These are phyloP conservation scores for Drosophila malerkotliana DNA, from an alignment of 1,140 invertebrate species.

Conservation along the genomic window DNA sequence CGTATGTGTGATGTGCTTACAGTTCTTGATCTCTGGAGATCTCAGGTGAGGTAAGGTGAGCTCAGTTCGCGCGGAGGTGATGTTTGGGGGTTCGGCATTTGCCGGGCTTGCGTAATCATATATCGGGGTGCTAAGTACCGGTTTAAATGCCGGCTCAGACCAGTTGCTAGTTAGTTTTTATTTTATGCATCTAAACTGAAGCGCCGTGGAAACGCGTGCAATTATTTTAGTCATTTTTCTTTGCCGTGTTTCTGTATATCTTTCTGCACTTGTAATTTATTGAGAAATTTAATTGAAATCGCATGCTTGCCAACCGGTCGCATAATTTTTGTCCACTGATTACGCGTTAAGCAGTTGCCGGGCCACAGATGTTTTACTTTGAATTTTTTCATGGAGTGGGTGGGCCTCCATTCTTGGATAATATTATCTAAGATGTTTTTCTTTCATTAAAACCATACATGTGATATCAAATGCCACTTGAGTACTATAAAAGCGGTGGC, in stretches of 20 bases:
- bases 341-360: slow-evolving; percentile 51
- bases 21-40: slow-evolving; percentile 19
- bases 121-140: slow-evolving; percentile 67
- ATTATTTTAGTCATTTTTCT: slow-evolving; percentile 35
- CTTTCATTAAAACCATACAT: not conserved
- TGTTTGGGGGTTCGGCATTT: slow-evolving; percentile 47
- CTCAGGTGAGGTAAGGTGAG: slow-evolving; percentile 26
- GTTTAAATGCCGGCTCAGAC: slow-evolving; percentile 60
- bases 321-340: slow-evolving; percentile 55
- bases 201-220: slow-evolving; percentile 38
- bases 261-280: slow-evolving; percentile 74
- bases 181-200: slow-evolving; percentile 65
- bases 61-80: slow-evolving; percentile 14
- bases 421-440: slow-evolving; percentile 14
- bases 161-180: slow-evolving; percentile 53
- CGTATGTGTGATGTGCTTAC: slow-evolving; percentile 53
- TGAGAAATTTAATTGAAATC: slow-evolving; percentile 79
- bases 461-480: not conserved
- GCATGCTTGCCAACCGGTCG: slow-evolving; percentile 63
- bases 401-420: not conserved
- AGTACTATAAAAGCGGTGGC: not conserved
- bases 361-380: slow-evolving; percentile 15
- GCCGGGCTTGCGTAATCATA: slow-evolving; percentile 64
- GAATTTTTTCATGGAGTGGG: slow-evolving; percentile 21
- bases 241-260: slow-evolving; percentile 14